These are phyloP conservation scores for Acanthurus lineatus DNA, from an alignment of 2,797 vertebrate species.

Conservation along the genomic window DNA sequence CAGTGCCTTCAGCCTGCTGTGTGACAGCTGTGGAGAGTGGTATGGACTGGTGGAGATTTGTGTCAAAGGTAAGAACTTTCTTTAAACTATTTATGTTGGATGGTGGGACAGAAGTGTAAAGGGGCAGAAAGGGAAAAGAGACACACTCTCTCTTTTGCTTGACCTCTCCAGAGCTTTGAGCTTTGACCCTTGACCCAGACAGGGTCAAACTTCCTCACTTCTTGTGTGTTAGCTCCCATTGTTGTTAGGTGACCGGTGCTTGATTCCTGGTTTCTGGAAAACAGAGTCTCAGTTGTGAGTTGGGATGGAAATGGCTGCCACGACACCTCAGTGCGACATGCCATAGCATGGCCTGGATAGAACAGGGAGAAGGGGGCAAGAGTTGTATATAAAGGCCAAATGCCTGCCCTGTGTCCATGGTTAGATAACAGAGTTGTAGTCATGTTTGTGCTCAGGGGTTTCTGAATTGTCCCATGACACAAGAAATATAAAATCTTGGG, in stretches of 20 bases:
- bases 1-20: conserved; percentile 91
- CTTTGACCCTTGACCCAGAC: conserved; percentile 43
- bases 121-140: not conserved
- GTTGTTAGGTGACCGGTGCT: conserved; percentile 24
- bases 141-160: not conserved
- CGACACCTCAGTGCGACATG: conserved; percentile 78
- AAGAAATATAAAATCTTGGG: not conserved
- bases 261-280: conserved; percentile 50
- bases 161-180: conserved; percentile 46
- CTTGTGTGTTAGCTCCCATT: conserved; percentile 32
- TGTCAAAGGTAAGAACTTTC: conserved; percentile 87
- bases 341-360: conserved; percentile 53
- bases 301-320: conserved; percentile 61
- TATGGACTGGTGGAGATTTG: conserved; percentile 94
- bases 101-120: conserved; percentile 8
- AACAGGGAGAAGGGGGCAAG: conserved; percentile 30
- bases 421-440: conserved; percentile 10
- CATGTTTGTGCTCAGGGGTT: conserved; percentile 12
- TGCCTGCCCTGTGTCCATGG: conserved; percentile 23
- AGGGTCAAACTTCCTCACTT: conserved; percentile 35
- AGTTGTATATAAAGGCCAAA: conserved; percentile 34
- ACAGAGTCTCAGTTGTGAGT: conserved; percentile 74
- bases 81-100: conserved; percentile 4
- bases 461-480: not conserved
- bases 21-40: conserved; percentile 97